These are phyloP conservation scores for Channa striata DNA, from an alignment of 2,797 vertebrate genomes.

Conservation along the genomic window DNA sequence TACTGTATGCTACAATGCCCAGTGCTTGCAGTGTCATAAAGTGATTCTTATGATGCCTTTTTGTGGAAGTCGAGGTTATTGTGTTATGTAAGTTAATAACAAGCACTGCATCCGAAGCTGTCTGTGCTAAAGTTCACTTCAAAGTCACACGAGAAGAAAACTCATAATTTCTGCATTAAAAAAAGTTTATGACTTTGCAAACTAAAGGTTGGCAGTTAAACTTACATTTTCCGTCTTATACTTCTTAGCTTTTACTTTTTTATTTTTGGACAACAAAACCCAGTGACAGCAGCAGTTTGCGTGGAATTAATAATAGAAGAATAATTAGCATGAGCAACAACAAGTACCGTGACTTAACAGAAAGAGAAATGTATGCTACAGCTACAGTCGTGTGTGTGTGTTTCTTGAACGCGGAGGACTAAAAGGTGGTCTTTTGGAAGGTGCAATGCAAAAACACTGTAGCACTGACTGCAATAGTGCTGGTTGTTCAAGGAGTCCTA, in stretches of 20 bases:
- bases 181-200: conserved; percentile 5
- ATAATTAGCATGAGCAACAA: conserved; percentile 53
- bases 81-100: conserved; percentile 8
- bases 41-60: not conserved
- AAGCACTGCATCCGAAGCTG: not conserved
- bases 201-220: conserved; percentile 22
- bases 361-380: conserved; percentile 40
- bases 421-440: conserved; percentile 31
- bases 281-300: conserved; percentile 34
- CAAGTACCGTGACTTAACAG: conserved; percentile 24
- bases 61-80: conserved; percentile 5
- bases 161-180: conserved; percentile 18
- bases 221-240: conserved; percentile 40
- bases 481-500: conserved; percentile 38
- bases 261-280: conserved; percentile 20
- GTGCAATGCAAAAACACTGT: conserved; percentile 10
- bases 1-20: not conserved
- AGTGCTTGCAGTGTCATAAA: not conserved
- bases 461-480: conserved; percentile 14
- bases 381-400: conserved; percentile 41
- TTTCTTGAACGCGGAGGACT: conserved; percentile 30
- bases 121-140: conserved; percentile 16
- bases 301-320: conserved; percentile 45
- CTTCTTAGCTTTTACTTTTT: conserved; percentile 30
- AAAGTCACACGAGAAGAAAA: conserved; percentile 14